Evolutionary conservation across 2,888 invertebrate genomes (phyloP), one percentile per base, ranked within the genome.

Genomic region (Halocaridina rubra): DNA sequence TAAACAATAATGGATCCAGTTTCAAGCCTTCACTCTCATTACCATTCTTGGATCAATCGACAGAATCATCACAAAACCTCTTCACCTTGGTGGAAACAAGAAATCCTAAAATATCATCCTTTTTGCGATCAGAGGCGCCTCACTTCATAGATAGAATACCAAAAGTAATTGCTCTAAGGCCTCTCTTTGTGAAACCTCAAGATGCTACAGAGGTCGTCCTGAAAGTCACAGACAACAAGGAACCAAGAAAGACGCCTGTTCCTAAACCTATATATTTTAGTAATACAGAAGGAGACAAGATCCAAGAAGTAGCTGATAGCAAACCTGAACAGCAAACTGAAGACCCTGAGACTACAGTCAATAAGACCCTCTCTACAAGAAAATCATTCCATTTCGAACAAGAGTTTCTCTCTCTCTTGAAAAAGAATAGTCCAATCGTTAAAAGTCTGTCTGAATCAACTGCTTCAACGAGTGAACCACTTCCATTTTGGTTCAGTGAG

Each of bases 371-470:
- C 8, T 22, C 61, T 5, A 19, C 78, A 8, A 71, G 78, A 46
- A 78, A 78, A 39, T 59, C 77, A 4, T 22, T 84, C 10, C 71
- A 72, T 16, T 84, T 84, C 33, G 71, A 84, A 46, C 71, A 84
- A 72, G 82, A 84, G 19, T 78, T 84, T 24, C 61, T 84, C 13
- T 27, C 82, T 27, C 64, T 84, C 61, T 30, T 84, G 22, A 78
- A 72, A 32, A 59, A 27, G 27, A 27, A 71, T 22, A 59, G 39
- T 32, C 5, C 61, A 13, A 30, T 16, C 24, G 77, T 77, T 13
- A 75, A 76, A 27, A n/a, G n/a, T 13, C 33, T 19, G 10, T 39
- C 22, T 24, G 46, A 81, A n/a, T 61, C 19, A n/a, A 32, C 19
- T 4, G 32, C 69, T 8, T 7, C 69, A 7, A 57, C 72, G 27